Percentiles rank a stretch among this genome's conserved stretches.
phyloP scores from a whole-genome alignment of 2,888 invertebrate genomes.

The Melieria crassipennis region DNA sequence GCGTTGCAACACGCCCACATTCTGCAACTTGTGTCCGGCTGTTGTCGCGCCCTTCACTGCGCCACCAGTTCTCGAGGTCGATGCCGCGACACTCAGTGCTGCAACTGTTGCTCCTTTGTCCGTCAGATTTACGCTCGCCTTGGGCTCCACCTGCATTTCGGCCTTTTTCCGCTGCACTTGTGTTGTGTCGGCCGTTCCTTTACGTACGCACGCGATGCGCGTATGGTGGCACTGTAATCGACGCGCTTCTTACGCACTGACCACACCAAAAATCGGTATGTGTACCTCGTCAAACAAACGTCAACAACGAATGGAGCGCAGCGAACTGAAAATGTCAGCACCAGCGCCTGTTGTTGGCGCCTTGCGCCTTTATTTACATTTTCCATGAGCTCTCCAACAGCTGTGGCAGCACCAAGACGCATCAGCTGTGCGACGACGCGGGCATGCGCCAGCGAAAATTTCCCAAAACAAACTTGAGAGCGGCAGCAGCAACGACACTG shows the following conservation, averaged over 20 bases:
- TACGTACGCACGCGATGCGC: too few species aligned
- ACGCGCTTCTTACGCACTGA: neutral
- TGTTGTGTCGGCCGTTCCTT: too few species aligned
- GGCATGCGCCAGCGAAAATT: neutral
- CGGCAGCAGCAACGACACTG: too few species aligned
- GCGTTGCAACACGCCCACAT: constrained; percentile 51
- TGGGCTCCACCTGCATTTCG: constrained; percentile 17
- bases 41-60: constrained; percentile 3
- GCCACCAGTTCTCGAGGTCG: too few species aligned
- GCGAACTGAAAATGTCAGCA: neutral
- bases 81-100: neutral
- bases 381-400: neutral
- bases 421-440: too few species aligned
- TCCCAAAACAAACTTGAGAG: constrained; percentile 1
- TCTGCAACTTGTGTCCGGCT: constrained; percentile 32
- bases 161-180: neutral
- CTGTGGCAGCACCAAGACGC: neutral
- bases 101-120: neutral
- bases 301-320: constrained; percentile 17
- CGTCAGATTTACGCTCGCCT: constrained; percentile 29
- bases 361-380: constrained; percentile 15
- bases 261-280: neutral
- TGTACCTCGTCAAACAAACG: constrained; percentile 7
- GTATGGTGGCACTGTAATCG: too few species aligned
- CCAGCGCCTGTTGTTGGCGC: constrained; percentile 2